These are phyloP conservation scores for Caenorhabditis latens DNA, from an alignment of 1,140 invertebrate genomes.

Conservation along the genomic window DNA sequence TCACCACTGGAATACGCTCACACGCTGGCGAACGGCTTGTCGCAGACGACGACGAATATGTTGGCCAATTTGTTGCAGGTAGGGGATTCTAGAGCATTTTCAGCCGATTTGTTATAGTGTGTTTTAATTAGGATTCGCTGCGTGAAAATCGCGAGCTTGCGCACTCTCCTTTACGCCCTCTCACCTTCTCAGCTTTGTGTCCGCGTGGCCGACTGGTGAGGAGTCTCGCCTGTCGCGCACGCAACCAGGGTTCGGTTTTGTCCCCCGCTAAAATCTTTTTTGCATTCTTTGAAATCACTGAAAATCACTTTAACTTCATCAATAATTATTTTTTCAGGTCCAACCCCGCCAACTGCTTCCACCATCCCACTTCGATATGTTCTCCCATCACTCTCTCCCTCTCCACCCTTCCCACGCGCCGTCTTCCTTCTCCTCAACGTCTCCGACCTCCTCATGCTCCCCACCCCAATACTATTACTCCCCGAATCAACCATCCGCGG, in stretches of 20 bases:
- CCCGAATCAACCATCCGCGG: slow-evolving; percentile 13
- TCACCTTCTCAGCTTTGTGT: too few relatives aligned
- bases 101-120: not conserved
- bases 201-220: too few relatives aligned
- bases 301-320: not conserved
- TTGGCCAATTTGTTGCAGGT: slow-evolving; percentile 72
- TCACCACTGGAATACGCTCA: slow-evolving; percentile 72
- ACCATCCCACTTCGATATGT: slow-evolving; percentile 39
- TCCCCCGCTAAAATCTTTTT: too few relatives aligned
- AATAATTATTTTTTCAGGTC: slow-evolving; percentile 58
- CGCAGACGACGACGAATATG: slow-evolving; percentile 76
- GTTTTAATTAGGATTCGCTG: too few relatives aligned
- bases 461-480: slow-evolving; percentile 44
- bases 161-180: too few relatives aligned
- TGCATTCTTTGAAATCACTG: too few relatives aligned
- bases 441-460: not conserved
- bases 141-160: too few relatives aligned
- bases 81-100: slow-evolving; percentile 2
- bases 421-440: not conserved
- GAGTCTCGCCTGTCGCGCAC: too few relatives aligned
- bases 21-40: slow-evolving; percentile 70
- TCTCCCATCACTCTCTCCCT: not conserved
- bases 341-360: slow-evolving; percentile 20
- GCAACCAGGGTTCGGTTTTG: too few relatives aligned
- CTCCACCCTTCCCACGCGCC: slow-evolving; percentile 12